Evolutionary conservation across 64 coral and sea anemone genomes (phyloP), one percentile per base, ranked within the genome.

Genomic region (Astreopora myriophthalma): DNA sequence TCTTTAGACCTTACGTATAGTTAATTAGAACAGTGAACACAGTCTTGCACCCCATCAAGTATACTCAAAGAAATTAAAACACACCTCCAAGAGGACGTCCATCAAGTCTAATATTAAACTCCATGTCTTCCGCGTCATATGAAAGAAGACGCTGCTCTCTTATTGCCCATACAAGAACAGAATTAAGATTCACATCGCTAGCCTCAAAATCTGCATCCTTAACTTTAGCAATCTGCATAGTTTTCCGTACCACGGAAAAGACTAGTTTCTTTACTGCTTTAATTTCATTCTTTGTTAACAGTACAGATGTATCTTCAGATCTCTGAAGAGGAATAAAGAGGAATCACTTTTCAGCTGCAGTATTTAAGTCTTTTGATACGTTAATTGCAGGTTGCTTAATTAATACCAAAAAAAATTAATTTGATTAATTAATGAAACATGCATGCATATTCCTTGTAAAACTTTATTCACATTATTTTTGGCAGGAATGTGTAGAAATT

Each of bases 71-170:
- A 39, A 78, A 9, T 42, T 23, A 55, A 20, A 34, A 35, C 40
- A 52, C 28, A 86, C 80, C 71, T 86, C 80, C 90, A 79, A 90
- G 75, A 67, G 34, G 60, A 29, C 62, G 25, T 32, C 88, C 88
- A 90, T 92, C 80, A 68, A 86, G 90, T 31, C 76, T 76, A 23
- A 92, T 86, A 33, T 92, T 92, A 28, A 92, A 85, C 36, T 92
- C 90, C 33, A 76, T 38, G 28, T 65, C 72, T 61, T 86, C 71
- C 19, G 29, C 31, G 33, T 86, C 90, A 76, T 12, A 17, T 33
- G 64, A 49, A 42, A 62, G 36, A 20, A 92, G 90, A 9, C 23
- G 44, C 28, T 84, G 48, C 49, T 92, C 80, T 44, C 80, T 74
- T 29, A 92, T 86, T 24, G 69, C 71, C 90, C 68, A 92, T 23